These are phyloP conservation scores for Onychomys leucogaster DNA, from an alignment of 2,797 vertebrate species.

Conservation along the genomic window DNA sequence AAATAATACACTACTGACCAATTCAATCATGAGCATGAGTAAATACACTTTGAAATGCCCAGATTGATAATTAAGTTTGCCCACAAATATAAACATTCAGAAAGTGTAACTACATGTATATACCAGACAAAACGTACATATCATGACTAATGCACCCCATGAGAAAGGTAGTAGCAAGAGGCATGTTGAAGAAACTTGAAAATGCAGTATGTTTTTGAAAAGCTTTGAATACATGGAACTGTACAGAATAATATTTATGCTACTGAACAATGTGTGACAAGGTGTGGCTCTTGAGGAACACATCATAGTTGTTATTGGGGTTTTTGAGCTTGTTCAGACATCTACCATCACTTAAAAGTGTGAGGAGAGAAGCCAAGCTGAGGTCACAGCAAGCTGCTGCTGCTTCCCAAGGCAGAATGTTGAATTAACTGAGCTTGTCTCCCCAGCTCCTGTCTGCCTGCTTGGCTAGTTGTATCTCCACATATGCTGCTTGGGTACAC, in stretches of 20 bases:
- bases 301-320: conserved; percentile 54
- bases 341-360: conserved; percentile 11
- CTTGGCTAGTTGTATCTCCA: background rate
- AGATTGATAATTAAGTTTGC: conserved; percentile 38
- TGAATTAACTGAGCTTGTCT: background rate
- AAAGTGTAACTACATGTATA: background rate
- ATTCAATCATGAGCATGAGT: background rate
- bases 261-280: conserved; percentile 64
- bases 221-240: conserved; percentile 60
- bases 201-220: background rate
- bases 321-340: conserved; percentile 55
- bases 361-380: background rate
- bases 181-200: conserved; percentile 18
- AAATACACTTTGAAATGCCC: conserved; percentile 10
- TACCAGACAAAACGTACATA: background rate
- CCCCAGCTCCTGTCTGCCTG: background rate
- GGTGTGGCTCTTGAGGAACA: conserved; percentile 38
- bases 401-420: background rate
- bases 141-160: background rate
- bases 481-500: background rate
- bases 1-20: conserved; percentile 23
- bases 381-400: background rate
- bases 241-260: conserved; percentile 65
- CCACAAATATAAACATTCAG: conserved; percentile 41
- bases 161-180: background rate